These are phyloP conservation scores for Pipistrellus nathusii DNA, from an alignment of 2,797 vertebrate genomes.

Conservation along the genomic window DNA sequence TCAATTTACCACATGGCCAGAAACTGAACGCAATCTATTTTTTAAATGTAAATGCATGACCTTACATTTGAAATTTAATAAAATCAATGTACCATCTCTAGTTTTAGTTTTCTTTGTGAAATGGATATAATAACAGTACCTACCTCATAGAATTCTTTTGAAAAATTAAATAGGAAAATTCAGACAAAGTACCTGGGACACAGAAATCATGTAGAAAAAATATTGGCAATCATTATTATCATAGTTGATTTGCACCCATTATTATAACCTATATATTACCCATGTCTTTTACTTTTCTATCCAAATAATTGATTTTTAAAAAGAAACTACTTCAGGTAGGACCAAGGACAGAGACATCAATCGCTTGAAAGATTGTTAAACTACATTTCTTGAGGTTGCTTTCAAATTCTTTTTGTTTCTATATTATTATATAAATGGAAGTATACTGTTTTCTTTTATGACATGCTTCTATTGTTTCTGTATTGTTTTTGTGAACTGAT, in stretches of 20 bases:
- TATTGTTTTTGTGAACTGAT: conserved; percentile 55
- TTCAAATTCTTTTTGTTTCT: conserved; percentile 63
- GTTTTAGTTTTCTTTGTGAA: conserved; percentile 57
- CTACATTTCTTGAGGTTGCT: conserved; percentile 23
- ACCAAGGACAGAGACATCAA: conserved; percentile 39
- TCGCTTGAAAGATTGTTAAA: conserved; percentile 32
- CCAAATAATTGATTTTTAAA: background rate
- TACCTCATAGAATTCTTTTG: background rate
- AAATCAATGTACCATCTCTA: conserved; percentile 55
- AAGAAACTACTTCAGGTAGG: conserved; percentile 30
- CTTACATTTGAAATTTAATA: conserved; percentile 60
- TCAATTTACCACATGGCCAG: background rate
- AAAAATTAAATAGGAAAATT: conserved; percentile 60
- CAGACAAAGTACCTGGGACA: conserved; percentile 51
- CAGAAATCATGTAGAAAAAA: conserved; percentile 19
- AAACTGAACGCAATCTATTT: conserved; percentile 40
- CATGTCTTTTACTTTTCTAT: conserved; percentile 61
- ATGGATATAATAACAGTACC: conserved; percentile 38
- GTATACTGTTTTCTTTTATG: background rate
- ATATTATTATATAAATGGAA: conserved; percentile 3
- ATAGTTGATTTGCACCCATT: conserved; percentile 40
- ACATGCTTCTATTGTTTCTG: background rate
- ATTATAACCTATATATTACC: conserved; percentile 58
- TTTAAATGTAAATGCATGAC: conserved; percentile 47
- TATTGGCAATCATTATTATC: conserved; percentile 31